Evolutionary conservation across 2,888 invertebrate genomes (phyloP).

Genomic region (Lapara coniferarum): DNA sequence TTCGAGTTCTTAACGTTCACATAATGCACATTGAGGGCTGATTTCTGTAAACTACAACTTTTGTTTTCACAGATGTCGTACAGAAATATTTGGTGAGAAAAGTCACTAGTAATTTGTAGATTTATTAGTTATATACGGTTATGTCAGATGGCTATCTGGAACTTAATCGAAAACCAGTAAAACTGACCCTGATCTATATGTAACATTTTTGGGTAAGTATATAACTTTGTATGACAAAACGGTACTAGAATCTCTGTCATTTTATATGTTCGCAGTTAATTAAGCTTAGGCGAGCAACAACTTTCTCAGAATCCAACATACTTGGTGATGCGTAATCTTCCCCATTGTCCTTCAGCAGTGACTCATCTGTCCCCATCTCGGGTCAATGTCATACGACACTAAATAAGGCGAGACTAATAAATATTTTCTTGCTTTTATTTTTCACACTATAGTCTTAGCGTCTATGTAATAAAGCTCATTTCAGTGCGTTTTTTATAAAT

Average conservation of each 20-base stretch:
- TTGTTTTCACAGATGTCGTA: too few species aligned
- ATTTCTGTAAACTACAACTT: too few species aligned
- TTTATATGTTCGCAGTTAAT: neutral
- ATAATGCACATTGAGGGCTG: too few species aligned
- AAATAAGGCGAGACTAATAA: conserved; percentile 31
- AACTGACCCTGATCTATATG: too few species aligned
- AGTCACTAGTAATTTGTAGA: too few species aligned
- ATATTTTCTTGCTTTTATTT: neutral
- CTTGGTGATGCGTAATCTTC: conserved; percentile 34
- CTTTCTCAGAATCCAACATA: conserved; percentile 16
- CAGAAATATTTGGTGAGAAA: too few species aligned
- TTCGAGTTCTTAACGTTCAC: too few species aligned
- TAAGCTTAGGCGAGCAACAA: conserved; percentile 13
- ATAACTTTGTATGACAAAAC: neutral
- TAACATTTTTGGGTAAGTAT: too few species aligned
- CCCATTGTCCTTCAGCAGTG: conserved; percentile 40
- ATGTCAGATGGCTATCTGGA: too few species aligned
- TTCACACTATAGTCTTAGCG: neutral
- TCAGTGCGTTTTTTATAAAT: neutral
- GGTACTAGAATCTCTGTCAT: too few species aligned
- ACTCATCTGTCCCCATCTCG: conserved; percentile 50
- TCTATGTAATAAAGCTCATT: conserved; percentile 14
- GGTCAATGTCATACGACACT: conserved; percentile 61
- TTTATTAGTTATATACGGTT: too few species aligned
- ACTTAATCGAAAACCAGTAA: too few species aligned